Conservation (phyloP, 2,888 invertebrate genomes). For the Zaprionus bogoriensis region DNA sequence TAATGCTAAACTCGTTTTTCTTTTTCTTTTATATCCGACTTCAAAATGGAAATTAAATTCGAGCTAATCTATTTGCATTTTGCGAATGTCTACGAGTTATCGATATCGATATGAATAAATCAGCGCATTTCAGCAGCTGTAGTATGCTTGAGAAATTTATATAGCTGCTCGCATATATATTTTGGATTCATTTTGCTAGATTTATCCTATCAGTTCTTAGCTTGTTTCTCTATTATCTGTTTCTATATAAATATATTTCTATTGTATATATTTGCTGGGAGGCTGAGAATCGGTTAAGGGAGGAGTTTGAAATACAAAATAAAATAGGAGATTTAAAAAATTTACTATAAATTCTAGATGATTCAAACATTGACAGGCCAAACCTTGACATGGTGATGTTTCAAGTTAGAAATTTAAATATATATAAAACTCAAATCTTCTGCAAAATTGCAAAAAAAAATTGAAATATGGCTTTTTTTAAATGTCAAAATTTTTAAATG, state of each 20-base stretch:
- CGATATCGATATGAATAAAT: constrained; percentile 19
- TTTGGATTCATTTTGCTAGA: neutral
- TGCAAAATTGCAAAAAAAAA: no score
- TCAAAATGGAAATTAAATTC: constrained; percentile 18
- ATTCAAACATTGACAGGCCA: no score
- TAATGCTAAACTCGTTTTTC: constrained; percentile 40
- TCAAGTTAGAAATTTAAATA: no score
- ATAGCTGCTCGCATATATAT: constrained; percentile 35
- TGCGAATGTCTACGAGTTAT: constrained; percentile 48
- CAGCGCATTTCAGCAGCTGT: constrained; percentile 35
- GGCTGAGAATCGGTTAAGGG: no score
- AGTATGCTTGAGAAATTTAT: constrained; percentile 39
- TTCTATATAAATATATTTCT: constrained; percentile 25
- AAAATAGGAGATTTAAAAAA: no score
- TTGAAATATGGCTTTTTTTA: no score
- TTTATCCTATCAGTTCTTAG: constrained; percentile 16
- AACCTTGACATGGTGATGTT: no score
- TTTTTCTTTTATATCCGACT: neutral
- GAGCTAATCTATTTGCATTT: constrained; percentile 46
- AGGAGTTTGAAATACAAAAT: no score
- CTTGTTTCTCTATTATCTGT: neutral
- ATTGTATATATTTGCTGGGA: constrained; percentile 3
- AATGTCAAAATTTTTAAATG: no score
- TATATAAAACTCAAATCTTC: no score
- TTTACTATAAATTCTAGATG: no score